These are phyloP conservation scores for Heliconius himera DNA, from an alignment of 1,140 invertebrate genomes.

Conservation along the genomic window DNA sequence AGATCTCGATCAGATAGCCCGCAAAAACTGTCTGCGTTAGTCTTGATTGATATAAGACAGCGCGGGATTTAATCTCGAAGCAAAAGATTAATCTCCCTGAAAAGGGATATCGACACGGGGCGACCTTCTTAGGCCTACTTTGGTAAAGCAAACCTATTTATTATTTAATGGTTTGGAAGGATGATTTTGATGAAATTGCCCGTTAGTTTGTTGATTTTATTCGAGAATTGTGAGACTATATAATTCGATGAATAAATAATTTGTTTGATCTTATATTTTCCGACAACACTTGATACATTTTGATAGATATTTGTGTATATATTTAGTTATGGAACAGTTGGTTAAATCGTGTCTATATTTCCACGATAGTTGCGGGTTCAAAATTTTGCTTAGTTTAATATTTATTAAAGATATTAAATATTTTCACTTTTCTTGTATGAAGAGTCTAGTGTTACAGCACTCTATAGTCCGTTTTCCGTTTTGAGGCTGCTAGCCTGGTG, in stretches of 20 bases:
- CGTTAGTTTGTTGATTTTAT: constrained; percentile 1
- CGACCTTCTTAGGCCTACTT: constrained; percentile 17
- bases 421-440: too few relatives aligned
- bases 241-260: not conserved
- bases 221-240: not conserved
- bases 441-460: too few relatives aligned
- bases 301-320: not conserved
- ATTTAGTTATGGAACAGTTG: not conserved
- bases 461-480: too few relatives aligned
- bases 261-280: not conserved
- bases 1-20: not conserved
- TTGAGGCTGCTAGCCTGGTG: too few relatives aligned
- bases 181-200: not conserved
- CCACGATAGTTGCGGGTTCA: too few relatives aligned
- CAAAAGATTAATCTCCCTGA: constrained; percentile 26
- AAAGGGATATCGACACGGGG: constrained; percentile 23
- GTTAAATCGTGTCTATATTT: too few relatives aligned
- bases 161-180: constrained; percentile 19
- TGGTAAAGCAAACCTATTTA: constrained; percentile 6
- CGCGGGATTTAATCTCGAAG: constrained; percentile 27
- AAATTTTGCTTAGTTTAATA: too few relatives aligned
- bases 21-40: not conserved
- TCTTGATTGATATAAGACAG: constrained; percentile 29
- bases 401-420: too few relatives aligned
- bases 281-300: not conserved